Evolutionary conservation across 2,113 vertebrate species (phyloP).

Genomic region (Tenebrosternarchus preto): DNA sequence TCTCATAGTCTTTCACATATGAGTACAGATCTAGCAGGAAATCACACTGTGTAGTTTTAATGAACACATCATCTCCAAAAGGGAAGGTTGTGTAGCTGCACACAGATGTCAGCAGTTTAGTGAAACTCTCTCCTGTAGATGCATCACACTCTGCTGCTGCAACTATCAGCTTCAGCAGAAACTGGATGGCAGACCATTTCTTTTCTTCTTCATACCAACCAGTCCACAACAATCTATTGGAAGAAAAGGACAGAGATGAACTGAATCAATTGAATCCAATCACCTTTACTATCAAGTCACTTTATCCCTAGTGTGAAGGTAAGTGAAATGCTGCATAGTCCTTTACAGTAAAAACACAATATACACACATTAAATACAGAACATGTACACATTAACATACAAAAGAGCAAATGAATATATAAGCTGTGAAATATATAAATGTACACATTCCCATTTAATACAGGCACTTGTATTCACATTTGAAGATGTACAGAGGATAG

Average conservation of each 20-base stretch:
- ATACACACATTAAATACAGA: no score
- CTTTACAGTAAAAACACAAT: no score
- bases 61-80: background rate
- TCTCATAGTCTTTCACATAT: slow-evolving; percentile 41
- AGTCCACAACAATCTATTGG: background rate
- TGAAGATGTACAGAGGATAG: no score
- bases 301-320: no score
- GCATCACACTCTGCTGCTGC: slow-evolving; percentile 16
- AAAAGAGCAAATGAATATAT: no score
- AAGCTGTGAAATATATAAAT: no score
- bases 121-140: slow-evolving; percentile 34
- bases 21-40: slow-evolving; percentile 44
- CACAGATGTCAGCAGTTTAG: slow-evolving; percentile 30
- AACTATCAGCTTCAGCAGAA: slow-evolving; percentile 26
- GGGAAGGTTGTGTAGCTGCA: slow-evolving; percentile 36
- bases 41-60: background rate
- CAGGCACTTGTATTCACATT: no score
- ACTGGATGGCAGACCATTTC: background rate
- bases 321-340: no score
- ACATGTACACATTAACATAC: no score
- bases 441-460: no score
- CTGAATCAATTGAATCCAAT: background rate
- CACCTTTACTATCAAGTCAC: background rate
- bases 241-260: background rate
- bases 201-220: background rate